Evolutionary conservation across 1,140 invertebrate genomes (phyloP).

Genomic region (Sitobion miscanthi): DNA sequence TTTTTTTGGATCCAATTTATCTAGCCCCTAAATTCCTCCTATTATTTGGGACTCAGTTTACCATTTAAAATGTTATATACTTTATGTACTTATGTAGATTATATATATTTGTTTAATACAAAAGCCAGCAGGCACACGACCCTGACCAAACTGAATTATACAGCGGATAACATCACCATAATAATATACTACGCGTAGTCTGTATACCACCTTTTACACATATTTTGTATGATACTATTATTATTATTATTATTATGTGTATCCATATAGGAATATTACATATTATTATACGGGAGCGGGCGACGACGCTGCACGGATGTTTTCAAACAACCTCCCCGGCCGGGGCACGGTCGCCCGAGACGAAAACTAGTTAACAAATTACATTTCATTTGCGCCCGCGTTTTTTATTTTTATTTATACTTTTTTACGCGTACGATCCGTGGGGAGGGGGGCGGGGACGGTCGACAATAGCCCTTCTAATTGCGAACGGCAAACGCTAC

Average conservation of each 20-base stretch:
- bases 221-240: not conserved
- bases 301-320: not conserved
- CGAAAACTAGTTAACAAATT: constrained; percentile 36
- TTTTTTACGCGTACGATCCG: not conserved
- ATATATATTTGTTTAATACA: not conserved
- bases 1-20: too few species aligned
- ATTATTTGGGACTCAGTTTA: too few species aligned
- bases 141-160: not conserved
- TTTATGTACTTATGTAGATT: too few species aligned
- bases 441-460: not conserved
- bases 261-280: not conserved
- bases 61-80: too few species aligned
- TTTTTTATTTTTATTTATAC: not conserved
- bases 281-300: too few species aligned
- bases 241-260: not conserved
- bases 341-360: not conserved
- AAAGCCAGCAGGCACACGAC: not conserved
- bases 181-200: not conserved
- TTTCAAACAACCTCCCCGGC: not conserved
- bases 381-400: not conserved
- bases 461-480: constrained; percentile 48
- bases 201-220: not conserved
- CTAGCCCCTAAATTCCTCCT: too few species aligned
- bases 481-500: not conserved
- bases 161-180: not conserved